Evolutionary conservation across 2,113 vertebrate genomes (phyloP).

Genomic region (Microcebus murinus): DNA sequence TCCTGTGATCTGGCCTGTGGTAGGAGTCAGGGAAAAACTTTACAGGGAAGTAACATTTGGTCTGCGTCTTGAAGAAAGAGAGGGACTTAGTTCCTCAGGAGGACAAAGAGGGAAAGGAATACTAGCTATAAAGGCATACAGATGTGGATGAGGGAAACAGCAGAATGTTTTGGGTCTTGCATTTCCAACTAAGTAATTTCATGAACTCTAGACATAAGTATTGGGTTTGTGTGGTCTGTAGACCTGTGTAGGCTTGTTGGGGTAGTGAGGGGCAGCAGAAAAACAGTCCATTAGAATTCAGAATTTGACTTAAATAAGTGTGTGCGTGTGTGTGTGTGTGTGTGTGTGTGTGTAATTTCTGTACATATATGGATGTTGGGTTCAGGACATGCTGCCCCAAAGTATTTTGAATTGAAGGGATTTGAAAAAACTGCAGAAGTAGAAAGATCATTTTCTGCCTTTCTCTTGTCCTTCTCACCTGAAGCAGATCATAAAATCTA

Average conservation of each 20-base stretch:
- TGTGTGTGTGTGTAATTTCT: neutral
- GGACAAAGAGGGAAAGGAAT: neutral
- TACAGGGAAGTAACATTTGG: neutral
- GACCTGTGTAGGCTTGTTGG: neutral
- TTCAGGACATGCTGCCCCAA: neutral
- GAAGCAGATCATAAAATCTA: neutral
- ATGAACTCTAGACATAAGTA: neutral
- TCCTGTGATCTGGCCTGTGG: neutral
- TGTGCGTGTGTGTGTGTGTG: too few species aligned
- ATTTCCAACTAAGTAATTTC: neutral
- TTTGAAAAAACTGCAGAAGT: neutral
- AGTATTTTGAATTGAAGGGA: neutral
- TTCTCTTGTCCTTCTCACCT: neutral
- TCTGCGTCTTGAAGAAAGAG: neutral
- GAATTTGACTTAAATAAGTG: constrained; percentile 5
- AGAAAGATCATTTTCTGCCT: neutral
- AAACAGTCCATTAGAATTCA: neutral
- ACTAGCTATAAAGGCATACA: neutral
- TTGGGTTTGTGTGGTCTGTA: neutral
- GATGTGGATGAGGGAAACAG: neutral
- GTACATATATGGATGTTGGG: neutral
- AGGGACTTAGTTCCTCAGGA: neutral
- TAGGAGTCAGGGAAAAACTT: neutral
- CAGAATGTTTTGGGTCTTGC: neutral
- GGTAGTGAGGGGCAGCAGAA: neutral